Evolutionary conservation across 2,113 vertebrate genomes (phyloP).

Genomic region (Eclectus roratus): DNA sequence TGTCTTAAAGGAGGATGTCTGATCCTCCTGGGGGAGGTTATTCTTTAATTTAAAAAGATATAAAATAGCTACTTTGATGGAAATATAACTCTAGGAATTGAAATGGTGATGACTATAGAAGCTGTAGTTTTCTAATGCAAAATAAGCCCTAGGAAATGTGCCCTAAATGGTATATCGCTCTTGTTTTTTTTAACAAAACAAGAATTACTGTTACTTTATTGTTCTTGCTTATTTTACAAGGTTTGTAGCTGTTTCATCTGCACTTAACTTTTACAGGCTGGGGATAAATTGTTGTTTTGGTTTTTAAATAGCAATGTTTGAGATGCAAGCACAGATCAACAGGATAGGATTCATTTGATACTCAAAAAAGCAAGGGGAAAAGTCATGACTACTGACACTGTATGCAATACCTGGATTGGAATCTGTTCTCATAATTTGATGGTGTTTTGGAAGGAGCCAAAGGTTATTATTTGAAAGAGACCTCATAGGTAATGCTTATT

Average conservation of each 20-base stretch:
- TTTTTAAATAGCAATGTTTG: slow-evolving; percentile 15
- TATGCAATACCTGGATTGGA: not conserved
- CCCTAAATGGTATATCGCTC: slow-evolving; percentile 41
- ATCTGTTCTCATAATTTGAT: not conserved
- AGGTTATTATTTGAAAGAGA: not conserved
- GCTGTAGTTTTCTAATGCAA: slow-evolving; percentile 45
- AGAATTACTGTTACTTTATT: slow-evolving; percentile 49
- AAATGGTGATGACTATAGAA: slow-evolving; percentile 42
- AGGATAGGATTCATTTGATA: not conserved
- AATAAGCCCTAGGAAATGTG: slow-evolving; percentile 50
- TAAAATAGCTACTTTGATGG: slow-evolving; percentile 35
- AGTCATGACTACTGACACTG: not conserved
- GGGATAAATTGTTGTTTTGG: slow-evolving; percentile 30
- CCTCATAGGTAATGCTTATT: not conserved
- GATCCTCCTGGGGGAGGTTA: slow-evolving; percentile 50
- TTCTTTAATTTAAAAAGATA: slow-evolving; percentile 59
- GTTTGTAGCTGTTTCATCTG: slow-evolving; percentile 47
- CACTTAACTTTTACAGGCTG: slow-evolving; percentile 39
- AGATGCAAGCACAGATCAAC: not conserved
- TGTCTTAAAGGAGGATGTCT: slow-evolving; percentile 31
- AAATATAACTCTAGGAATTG: slow-evolving; percentile 18
- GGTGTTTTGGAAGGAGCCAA: not conserved
- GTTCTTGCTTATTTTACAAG: slow-evolving; percentile 56
- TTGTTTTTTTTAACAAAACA: slow-evolving; percentile 43
- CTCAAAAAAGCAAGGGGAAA: not conserved